Evolutionary conservation across 2,888 invertebrate genomes (phyloP), one percentile per base, ranked within the genome.

Genomic region (Cyaniris semiargus): DNA sequence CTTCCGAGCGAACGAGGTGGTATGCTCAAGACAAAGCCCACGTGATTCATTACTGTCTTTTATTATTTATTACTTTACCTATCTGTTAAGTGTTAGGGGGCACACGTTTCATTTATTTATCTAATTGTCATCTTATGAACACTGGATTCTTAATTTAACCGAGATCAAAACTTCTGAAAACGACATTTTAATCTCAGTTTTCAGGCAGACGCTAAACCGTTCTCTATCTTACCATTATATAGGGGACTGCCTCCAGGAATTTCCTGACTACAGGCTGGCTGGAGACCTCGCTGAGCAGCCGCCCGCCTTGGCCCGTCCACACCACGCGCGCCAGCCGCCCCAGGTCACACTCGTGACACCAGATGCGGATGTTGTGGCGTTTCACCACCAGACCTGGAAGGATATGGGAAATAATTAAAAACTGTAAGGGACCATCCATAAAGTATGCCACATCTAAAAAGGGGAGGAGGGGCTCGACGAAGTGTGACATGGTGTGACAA

Each of bases 271-370:
- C 95, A 1, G 96, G 95, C 91, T 98, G 97, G 86, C 96, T 97
- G 88, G 97, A 97, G 53, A 97, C 97, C 87, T 98, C 97, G 83
- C 96, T 96, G 79, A 97, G 94, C 75, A 98, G 94, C 81, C 97
- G 96, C 78, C 96, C 95, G 1, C 98, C 98, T 85, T 98, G 97
- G 0, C 98, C 98, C 85, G 97, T 97, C 97, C 98, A 97, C 76
- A 98, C 95, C 5, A 98, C 97, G 85, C 97, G 96, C 90, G 98
- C 98, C 83, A 98, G 93, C 83, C 97, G 96, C 76, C 95, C 96
- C 88, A 98, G 95, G 90, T 98, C 98, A 88, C 97, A 96, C 89
- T 98, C 98, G 89, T 98, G 98, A 84, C 98, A 98, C 98, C 98
- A 99, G 94, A 98, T 98, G 82, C 98, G 95, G 81, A 99, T 98